phyloP scores from a whole-genome alignment of 2,888 invertebrate genomes.

The Acholoe squamosa region DNA sequence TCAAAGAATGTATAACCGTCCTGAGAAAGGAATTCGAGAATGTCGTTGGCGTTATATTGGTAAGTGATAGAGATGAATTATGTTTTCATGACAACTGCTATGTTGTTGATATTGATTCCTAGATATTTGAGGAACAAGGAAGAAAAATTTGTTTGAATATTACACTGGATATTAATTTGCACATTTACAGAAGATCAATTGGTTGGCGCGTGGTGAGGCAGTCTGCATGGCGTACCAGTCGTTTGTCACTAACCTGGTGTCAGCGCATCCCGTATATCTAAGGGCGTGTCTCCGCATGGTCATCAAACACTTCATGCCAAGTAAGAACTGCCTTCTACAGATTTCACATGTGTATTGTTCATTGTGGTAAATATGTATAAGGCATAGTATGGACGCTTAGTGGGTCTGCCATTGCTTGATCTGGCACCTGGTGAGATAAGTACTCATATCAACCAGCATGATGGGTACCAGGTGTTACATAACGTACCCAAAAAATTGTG shows the following conservation, averaged over 20 bases:
- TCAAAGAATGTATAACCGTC: slow-evolving; percentile 73
- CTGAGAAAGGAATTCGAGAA: slow-evolving; percentile 74
- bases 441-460: too few species aligned
- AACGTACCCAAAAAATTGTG: too few species aligned
- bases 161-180: not conserved
- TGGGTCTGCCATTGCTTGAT: too few species aligned
- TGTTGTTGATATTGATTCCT: too few species aligned
- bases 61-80: not conserved
- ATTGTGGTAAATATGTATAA: slow-evolving; percentile 21
- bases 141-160: too few species aligned
- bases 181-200: slow-evolving; percentile 75
- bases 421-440: too few species aligned
- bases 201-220: slow-evolving; percentile 72
- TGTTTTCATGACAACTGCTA: too few species aligned
- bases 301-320: slow-evolving; percentile 86
- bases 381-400: too few species aligned
- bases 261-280: slow-evolving; percentile 88
- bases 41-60: slow-evolving; percentile 72
- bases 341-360: too few species aligned
- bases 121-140: too few species aligned
- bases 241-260: slow-evolving; percentile 88
- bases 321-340: too few species aligned
- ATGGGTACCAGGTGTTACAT: too few species aligned
- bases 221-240: slow-evolving; percentile 86
- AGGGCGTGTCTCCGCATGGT: slow-evolving; percentile 87